Conservation (phyloP, 2,113 vertebrate species). For the Cyanistes caeruleus region DNA sequence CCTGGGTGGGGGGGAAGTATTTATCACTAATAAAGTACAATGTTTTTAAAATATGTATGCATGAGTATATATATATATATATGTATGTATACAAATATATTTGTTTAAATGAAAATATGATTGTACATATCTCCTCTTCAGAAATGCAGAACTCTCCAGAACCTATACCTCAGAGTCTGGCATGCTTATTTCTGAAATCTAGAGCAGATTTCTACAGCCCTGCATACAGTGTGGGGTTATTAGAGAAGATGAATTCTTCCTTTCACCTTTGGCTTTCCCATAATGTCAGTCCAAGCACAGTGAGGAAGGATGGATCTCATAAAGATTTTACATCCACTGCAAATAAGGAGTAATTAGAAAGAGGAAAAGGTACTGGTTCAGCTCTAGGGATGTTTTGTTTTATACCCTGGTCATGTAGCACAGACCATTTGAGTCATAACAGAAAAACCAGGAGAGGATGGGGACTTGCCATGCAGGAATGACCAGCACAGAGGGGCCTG, state of each 20-base stretch:
- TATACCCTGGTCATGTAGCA: not conserved
- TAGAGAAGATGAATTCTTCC: not conserved
- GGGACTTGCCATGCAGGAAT: not conserved
- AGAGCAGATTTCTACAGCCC: not conserved
- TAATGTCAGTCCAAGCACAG: not conserved
- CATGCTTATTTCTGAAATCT: not conserved
- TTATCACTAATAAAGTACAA: not conserved
- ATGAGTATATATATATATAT: too few species aligned
- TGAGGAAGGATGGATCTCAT: not conserved
- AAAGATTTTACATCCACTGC: not conserved
- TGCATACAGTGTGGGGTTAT: not conserved
- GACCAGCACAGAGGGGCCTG: not conserved
- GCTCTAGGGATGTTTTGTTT: not conserved
- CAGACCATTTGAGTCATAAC: not conserved
- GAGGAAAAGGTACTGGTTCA: not conserved
- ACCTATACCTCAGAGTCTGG: not conserved
- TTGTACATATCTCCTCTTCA: not conserved
- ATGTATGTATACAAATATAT: fast-evolving
- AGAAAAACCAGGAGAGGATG: not conserved
- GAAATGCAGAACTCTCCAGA: not conserved
- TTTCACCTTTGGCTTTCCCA: not conserved
- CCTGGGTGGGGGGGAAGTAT: fast-evolving
- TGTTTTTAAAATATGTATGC: fast-evolving
- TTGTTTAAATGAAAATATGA: not conserved
- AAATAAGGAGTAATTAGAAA: not conserved